Evolutionary conservation across 2,888 invertebrate species (phyloP).

Genomic region (Baronia brevicornis): DNA sequence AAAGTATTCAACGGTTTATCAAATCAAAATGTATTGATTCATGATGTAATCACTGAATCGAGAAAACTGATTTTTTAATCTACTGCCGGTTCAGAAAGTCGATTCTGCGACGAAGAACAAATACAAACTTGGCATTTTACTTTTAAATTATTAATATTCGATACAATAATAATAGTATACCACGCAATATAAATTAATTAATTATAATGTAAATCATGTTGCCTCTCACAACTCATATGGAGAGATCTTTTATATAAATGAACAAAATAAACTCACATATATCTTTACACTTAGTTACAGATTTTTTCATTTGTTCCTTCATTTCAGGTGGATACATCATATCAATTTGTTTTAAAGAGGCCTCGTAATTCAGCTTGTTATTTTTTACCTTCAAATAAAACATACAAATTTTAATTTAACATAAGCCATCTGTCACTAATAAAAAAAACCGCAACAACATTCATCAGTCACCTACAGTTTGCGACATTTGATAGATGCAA

Average conservation of each 20-base stretch:
- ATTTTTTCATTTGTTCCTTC: slow-evolving; percentile 44
- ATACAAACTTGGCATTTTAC: too few relatives aligned
- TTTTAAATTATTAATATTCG: too few relatives aligned
- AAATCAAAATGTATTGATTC: too few relatives aligned
- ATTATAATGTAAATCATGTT: background rate
- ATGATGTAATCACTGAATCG: too few relatives aligned
- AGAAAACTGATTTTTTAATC: too few relatives aligned
- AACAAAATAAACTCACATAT: slow-evolving; percentile 38
- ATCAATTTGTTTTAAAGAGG: slow-evolving; percentile 55
- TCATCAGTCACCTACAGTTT: slow-evolving; percentile 39
- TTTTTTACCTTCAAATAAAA: slow-evolving; percentile 49
- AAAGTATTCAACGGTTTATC: too few relatives aligned
- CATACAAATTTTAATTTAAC: slow-evolving; percentile 1
- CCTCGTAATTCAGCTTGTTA: slow-evolving; percentile 54
- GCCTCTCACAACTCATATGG: background rate
- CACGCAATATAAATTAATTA: too few relatives aligned
- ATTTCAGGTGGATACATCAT: slow-evolving; percentile 57
- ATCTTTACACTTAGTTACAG: slow-evolving; percentile 46
- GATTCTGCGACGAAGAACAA: too few relatives aligned
- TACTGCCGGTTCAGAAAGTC: too few relatives aligned
- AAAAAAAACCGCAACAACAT: background rate
- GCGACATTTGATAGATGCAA: slow-evolving; percentile 56
- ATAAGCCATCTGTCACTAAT: background rate
- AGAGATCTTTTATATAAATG: background rate
- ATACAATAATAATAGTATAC: too few relatives aligned